phyloP scores from a whole-genome alignment of 2,113 vertebrate species.

The Lepisosteus oculatus region DNA sequence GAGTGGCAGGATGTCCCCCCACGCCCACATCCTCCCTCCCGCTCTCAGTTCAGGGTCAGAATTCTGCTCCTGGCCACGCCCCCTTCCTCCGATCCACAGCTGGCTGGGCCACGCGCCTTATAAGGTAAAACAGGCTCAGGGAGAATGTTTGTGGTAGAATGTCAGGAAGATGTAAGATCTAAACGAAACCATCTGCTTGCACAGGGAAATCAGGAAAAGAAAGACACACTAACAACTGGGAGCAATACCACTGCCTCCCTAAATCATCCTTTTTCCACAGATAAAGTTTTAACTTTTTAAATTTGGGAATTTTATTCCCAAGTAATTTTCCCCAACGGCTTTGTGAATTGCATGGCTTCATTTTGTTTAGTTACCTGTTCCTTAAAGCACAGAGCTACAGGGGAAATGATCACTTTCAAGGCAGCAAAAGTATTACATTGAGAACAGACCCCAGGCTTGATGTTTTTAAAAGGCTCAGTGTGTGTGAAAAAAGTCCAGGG shows the following conservation, averaged over 20 bases:
- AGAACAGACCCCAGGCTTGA: too few relatives aligned
- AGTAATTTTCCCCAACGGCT: neutral
- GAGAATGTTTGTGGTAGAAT: slow-evolving; percentile 46
- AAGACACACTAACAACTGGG: neutral
- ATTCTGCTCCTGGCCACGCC: slow-evolving; percentile 38
- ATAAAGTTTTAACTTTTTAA: neutral
- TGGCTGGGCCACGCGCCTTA: slow-evolving; percentile 50
- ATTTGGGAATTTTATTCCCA: neutral
- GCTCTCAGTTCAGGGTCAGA: slow-evolving; percentile 31
- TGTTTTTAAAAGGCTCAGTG: too few relatives aligned
- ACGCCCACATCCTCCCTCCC: slow-evolving; percentile 35
- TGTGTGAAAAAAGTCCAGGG: too few relatives aligned
- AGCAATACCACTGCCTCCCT: neutral
- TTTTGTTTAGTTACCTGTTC: neutral
- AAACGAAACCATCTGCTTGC: slow-evolving; percentile 66
- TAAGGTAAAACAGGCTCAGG: slow-evolving; percentile 62
- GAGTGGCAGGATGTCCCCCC: slow-evolving; percentile 52
- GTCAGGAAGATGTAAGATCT: slow-evolving; percentile 48
- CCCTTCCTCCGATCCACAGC: slow-evolving; percentile 53
- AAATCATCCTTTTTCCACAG: neutral
- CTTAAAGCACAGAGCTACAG: too few relatives aligned
- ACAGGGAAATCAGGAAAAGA: slow-evolving; percentile 33
- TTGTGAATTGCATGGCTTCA: neutral
- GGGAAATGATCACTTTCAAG: too few relatives aligned
- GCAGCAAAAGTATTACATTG: too few relatives aligned